These are phyloP conservation scores for Cacatua alba DNA, from an alignment of 2,113 vertebrate genomes.

Conservation along the genomic window DNA sequence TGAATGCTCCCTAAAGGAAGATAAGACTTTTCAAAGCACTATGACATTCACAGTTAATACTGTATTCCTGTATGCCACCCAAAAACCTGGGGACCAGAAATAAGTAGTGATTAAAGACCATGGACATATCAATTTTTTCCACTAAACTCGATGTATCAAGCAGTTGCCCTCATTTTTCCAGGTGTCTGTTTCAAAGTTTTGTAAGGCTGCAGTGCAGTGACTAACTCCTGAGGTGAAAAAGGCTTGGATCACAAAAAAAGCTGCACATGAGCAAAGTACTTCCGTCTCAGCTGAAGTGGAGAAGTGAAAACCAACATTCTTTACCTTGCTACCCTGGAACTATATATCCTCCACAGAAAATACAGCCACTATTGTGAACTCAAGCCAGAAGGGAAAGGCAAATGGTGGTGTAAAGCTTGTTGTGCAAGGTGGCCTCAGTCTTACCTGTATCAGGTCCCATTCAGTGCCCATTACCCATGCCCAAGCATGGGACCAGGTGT, in stretches of 20 bases:
- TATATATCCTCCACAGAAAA: neutral
- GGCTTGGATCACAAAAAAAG: neutral
- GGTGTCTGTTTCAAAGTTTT: neutral
- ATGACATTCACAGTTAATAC: neutral
- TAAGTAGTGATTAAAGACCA: neutral
- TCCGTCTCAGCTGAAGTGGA: neutral
- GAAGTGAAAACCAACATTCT: neutral
- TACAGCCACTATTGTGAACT: neutral
- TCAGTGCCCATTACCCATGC: neutral
- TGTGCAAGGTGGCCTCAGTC: neutral
- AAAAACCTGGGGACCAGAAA: neutral
- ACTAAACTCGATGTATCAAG: neutral
- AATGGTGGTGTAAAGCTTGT: rapidly evolving
- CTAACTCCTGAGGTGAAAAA: neutral
- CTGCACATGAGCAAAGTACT: neutral
- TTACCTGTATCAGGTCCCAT: neutral
- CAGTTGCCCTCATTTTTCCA: neutral
- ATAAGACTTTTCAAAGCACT: neutral
- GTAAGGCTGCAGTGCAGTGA: neutral
- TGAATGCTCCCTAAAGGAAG: neutral
- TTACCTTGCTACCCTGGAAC: neutral
- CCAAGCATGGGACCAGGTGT: neutral
- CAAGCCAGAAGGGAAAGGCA: neutral
- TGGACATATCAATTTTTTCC: neutral
- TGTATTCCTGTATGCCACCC: neutral